Percentiles rank a stretch among this genome's conserved stretches.
Conservation (phyloP, 2,888 invertebrate species). For the Plemyria rubiginata region DNA sequence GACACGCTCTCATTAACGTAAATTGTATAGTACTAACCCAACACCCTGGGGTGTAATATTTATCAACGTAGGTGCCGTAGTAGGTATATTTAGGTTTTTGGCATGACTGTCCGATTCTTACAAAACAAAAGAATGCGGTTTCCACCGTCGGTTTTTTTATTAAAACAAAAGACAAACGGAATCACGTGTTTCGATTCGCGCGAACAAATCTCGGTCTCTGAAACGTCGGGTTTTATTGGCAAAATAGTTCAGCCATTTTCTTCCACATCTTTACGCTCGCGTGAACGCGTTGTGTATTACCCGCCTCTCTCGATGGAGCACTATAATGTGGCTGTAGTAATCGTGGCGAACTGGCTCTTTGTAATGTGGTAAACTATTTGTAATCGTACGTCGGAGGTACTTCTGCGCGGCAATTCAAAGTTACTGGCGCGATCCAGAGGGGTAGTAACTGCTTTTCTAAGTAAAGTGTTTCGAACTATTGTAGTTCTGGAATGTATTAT, state of each 20-base stretch:
- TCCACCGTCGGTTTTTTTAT: not conserved
- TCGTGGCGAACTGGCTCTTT: slow-evolving; percentile 51
- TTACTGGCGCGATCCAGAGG: slow-evolving; percentile 21
- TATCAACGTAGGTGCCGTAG: too few relatives aligned
- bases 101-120: too few relatives aligned
- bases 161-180: not conserved
- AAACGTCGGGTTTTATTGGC: slow-evolving; percentile 15
- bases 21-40: too few relatives aligned
- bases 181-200: slow-evolving; percentile 2
- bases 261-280: slow-evolving; percentile 29
- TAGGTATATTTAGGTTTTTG: too few relatives aligned
- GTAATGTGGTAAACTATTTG: slow-evolving; percentile 53
- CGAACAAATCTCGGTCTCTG: slow-evolving; percentile 1
- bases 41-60: too few relatives aligned
- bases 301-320: slow-evolving; percentile 19
- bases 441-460: slow-evolving; percentile 23
- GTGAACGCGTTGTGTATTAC: slow-evolving; percentile 22
- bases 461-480: slow-evolving; percentile 18
- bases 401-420: slow-evolving; percentile 12
- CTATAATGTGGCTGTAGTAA: slow-evolving; percentile 55
- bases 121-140: too few relatives aligned
- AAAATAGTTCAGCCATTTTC: slow-evolving; percentile 25
- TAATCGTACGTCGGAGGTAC: slow-evolving; percentile 31
- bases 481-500: slow-evolving; percentile 4
- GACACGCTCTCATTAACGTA: too few relatives aligned